Evolutionary conservation across 2,797 vertebrate species (phyloP).

Genomic region (Lemur catta): DNA sequence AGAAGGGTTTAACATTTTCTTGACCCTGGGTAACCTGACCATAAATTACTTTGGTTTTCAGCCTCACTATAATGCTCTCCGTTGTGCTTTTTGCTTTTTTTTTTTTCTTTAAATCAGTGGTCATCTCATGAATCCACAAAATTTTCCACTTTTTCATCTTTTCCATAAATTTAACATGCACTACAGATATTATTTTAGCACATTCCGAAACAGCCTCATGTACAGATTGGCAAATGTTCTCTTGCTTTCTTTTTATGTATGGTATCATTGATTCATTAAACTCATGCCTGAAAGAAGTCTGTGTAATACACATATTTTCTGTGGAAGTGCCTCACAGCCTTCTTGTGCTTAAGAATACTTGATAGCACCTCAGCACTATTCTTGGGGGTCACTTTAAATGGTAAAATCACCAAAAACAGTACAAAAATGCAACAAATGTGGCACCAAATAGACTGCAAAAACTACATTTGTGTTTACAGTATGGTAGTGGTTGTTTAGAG

Average conservation of each 20-base stretch:
- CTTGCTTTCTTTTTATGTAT: not conserved
- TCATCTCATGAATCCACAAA: not conserved
- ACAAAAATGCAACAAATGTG: not conserved
- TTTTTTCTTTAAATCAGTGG: not conserved
- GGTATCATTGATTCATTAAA: not conserved
- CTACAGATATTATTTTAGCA: not conserved
- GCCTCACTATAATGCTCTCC: rapidly evolving
- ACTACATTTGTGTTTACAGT: not conserved
- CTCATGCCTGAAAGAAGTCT: not conserved
- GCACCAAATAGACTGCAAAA: not conserved
- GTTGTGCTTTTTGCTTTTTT: not conserved
- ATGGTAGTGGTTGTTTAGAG: not conserved
- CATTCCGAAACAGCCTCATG: not conserved
- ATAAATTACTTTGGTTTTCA: not conserved
- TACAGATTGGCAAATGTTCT: not conserved
- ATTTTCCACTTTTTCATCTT: not conserved
- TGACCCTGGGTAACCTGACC: not conserved
- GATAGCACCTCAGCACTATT: not conserved
- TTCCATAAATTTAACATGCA: not conserved
- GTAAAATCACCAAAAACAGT: not conserved
- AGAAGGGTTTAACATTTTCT: not conserved
- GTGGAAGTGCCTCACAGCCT: too few species aligned
- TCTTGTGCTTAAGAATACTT: not conserved
- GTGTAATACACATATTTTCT: not conserved
- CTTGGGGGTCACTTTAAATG: not conserved